Conservation (phyloP, 2,797 vertebrate species). For the Rachycentron canadum region DNA sequence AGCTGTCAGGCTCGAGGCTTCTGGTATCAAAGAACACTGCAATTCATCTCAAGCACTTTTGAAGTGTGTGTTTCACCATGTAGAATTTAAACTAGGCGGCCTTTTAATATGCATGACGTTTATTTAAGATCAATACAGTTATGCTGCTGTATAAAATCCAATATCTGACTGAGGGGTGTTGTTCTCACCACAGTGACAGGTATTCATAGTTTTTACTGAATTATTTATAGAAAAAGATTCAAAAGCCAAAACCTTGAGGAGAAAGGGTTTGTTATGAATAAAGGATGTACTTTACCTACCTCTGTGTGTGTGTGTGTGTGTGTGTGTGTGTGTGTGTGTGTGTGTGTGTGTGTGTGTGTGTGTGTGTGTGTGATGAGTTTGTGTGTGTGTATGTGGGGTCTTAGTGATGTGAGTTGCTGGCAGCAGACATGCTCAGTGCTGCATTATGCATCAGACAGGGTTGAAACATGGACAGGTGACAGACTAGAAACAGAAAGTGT, state of each 20-base stretch:
- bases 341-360: slow-evolving; percentile 35
- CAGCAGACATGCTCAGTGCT: slow-evolving; percentile 51
- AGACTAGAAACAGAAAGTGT: slow-evolving; percentile 42
- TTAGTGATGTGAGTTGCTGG: slow-evolving; percentile 40
- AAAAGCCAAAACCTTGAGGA: slow-evolving; percentile 71
- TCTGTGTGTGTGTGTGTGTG: slow-evolving; percentile 42
- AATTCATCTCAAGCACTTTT: slow-evolving; percentile 43
- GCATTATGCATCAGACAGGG: slow-evolving; percentile 71
- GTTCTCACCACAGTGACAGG: slow-evolving; percentile 51
- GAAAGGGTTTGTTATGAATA: slow-evolving; percentile 73
- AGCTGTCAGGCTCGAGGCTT: slow-evolving; percentile 36
- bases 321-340: slow-evolving; percentile 38
- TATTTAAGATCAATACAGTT: slow-evolving; percentile 54
- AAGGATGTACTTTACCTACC: slow-evolving; percentile 65
- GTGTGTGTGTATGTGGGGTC: slow-evolving; percentile 33
- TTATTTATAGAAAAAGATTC: slow-evolving; percentile 73
- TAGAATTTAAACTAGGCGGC: slow-evolving; percentile 47
- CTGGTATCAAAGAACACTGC: slow-evolving; percentile 37
- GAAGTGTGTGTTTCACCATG: slow-evolving; percentile 34
- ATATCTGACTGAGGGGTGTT: slow-evolving; percentile 52
- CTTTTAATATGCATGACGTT: slow-evolving; percentile 42
- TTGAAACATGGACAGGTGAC: slow-evolving; percentile 53
- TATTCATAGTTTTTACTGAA: slow-evolving; percentile 68
- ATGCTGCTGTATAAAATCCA: slow-evolving; percentile 43
- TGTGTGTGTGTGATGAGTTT: slow-evolving; percentile 41